Evolutionary conservation across 2,888 invertebrate genomes (phyloP).

Genomic region (Meliscaeva auricollis): DNA sequence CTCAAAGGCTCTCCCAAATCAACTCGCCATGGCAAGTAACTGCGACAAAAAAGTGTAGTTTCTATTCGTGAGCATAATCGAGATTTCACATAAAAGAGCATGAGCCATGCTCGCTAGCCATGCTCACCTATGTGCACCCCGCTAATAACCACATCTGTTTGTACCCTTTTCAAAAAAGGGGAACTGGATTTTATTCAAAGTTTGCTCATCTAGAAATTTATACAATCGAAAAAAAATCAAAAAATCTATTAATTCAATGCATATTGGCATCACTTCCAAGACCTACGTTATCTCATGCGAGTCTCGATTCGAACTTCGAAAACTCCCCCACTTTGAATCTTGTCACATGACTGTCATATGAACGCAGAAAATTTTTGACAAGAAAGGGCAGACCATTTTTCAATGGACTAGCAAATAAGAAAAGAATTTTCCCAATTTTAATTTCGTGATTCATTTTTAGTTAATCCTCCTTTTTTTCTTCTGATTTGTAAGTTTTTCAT

Average conservation of each 20-base stretch:
- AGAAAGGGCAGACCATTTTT: slow-evolving; percentile 77
- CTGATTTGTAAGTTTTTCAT: slow-evolving; percentile 78
- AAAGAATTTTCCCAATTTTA: slow-evolving; percentile 50
- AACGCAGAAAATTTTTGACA: slow-evolving; percentile 80
- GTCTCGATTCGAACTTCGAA: slow-evolving; percentile 54
- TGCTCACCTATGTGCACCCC: no score
- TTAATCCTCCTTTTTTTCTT: slow-evolving; percentile 79
- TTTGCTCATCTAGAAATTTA: no score
- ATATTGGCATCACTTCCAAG: slow-evolving; percentile 50
- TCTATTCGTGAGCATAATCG: no score
- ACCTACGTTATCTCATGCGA: slow-evolving; percentile 7
- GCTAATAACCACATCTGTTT: no score
- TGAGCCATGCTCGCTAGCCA: no score
- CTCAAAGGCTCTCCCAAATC: no score
- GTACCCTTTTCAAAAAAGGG: no score
- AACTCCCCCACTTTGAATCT: slow-evolving; percentile 48
- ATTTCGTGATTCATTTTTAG: slow-evolving; percentile 76
- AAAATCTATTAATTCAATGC: background rate
- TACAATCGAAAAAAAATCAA: background rate
- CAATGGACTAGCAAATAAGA: slow-evolving; percentile 77
- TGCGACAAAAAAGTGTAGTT: no score
- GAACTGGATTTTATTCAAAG: no score
- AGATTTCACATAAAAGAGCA: no score
- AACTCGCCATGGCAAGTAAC: no score
- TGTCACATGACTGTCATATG: slow-evolving; percentile 84